Conservation (phyloP, 1,140 invertebrate genomes). For the Rhizoglyphus robini region DNA sequence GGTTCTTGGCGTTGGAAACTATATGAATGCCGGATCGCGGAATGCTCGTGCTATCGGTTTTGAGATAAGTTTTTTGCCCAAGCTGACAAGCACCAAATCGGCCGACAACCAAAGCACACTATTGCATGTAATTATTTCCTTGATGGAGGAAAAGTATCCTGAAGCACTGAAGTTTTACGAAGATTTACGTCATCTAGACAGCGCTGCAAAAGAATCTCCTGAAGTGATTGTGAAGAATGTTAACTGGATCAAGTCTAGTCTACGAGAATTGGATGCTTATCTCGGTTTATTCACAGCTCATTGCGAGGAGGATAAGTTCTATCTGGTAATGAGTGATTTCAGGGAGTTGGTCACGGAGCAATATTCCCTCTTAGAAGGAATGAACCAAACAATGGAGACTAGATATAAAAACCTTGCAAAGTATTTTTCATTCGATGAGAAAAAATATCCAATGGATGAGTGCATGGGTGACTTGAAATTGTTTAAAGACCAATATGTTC, state of each 20-base stretch:
- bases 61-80: constrained; percentile 88
- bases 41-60: constrained; percentile 89
- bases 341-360: constrained; percentile 64
- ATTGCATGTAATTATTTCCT: constrained; percentile 78
- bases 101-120: constrained; percentile 80
- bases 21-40: constrained; percentile 51
- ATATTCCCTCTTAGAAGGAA: constrained; percentile 71
- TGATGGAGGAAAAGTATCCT: constrained; percentile 71
- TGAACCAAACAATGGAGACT: constrained; percentile 84
- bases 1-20: constrained; percentile 48
- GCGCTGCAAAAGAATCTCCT: constrained; percentile 40
- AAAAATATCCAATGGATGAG: constrained; percentile 87
- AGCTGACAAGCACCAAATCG: constrained; percentile 74
- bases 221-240: constrained; percentile 71
- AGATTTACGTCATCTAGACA: constrained; percentile 64
- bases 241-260: constrained; percentile 66
- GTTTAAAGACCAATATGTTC: constrained; percentile 83
- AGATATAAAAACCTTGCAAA: constrained; percentile 70
- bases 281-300: constrained; percentile 64
- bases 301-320: constrained; percentile 62
- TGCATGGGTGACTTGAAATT: constrained; percentile 89
- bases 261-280: constrained; percentile 74
- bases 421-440: constrained; percentile 81
- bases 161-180: constrained; percentile 67
- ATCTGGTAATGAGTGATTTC: constrained; percentile 68